Evolutionary conservation across 2,797 vertebrate genomes (phyloP), one percentile per base, ranked within the genome.

Genomic region (Acrossocheilus fasciatus): DNA sequence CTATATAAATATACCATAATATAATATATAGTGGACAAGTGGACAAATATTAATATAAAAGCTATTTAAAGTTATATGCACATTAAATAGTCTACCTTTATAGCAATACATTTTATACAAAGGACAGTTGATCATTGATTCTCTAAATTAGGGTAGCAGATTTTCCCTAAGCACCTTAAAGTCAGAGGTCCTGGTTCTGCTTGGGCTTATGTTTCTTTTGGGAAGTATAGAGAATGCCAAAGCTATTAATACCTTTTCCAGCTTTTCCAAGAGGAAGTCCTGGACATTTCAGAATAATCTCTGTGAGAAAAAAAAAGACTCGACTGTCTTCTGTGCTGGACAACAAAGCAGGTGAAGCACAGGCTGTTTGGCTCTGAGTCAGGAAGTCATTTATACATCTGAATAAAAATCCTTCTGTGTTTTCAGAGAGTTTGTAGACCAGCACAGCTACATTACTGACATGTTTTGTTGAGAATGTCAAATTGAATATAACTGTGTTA

Each of bases 241-340:
- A 73, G 82, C 90, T 89, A 90, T 90, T 92, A 90, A 91, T 92
- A 91, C 52, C 80, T 91, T 92, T 90, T 88, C 91, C 90, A 91
- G 91, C 75, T 89, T 81, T 75, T 86, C 82, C 52, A 75, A 75
- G 76, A 90, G 88, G 89, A 91, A 90, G 89, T 89, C 30, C 72
- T 75, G 87, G 77, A 81, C 64, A 83, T 89, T 90, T 86, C 64
- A 77, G 70, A 89, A 84, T 82, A 88, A 85, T 87, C 89, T 86
- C 66, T 82, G 50, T 66, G 78, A 86, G 80, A 77, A 89, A 88
- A 66, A 74, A 41, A 84, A 79, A 17, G 34, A 72, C 52, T 64
- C 30, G 36, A 80, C 86, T 87, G 84, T 85, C 82, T 68, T 68
- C 47, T 54, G 75, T 47, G 84, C 88, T 87, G 81, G 86, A 87